Evolutionary conservation across 2,113 vertebrate species (phyloP).

Genomic region (Vulpes lagopus): DNA sequence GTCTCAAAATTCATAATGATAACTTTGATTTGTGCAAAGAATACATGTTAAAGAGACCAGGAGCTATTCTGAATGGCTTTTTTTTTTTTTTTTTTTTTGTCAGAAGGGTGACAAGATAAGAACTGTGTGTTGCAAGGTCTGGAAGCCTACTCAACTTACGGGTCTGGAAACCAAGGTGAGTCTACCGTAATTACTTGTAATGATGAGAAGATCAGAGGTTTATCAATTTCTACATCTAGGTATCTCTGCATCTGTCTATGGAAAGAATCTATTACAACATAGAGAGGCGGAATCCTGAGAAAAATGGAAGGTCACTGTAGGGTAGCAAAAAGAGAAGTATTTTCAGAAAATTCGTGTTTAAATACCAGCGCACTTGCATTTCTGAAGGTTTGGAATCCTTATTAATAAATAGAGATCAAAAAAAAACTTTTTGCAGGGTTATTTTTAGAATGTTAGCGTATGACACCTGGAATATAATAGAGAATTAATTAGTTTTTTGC

Average conservation of each 20-base stretch:
- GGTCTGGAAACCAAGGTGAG: not conserved
- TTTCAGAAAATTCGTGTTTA: not conserved
- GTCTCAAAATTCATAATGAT: not conserved
- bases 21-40: not conserved
- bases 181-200: not conserved
- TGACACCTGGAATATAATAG: not conserved
- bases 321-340: not conserved
- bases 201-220: not conserved
- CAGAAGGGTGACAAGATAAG: not conserved
- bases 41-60: not conserved
- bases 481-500: not conserved
- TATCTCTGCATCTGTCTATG: not conserved
- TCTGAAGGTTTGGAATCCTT: not conserved
- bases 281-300: not conserved
- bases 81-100: not conserved
- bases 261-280: not conserved
- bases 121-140: not conserved
- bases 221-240: not conserved
- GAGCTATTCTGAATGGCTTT: not conserved
- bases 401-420: slow-evolving; percentile 37
- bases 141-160: not conserved
- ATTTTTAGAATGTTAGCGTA: slow-evolving; percentile 1
- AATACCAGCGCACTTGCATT: not conserved
- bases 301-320: not conserved
- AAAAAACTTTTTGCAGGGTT: not conserved